phyloP scores from a whole-genome alignment of 2,797 vertebrate genomes.

The Austrolebias charrua region DNA sequence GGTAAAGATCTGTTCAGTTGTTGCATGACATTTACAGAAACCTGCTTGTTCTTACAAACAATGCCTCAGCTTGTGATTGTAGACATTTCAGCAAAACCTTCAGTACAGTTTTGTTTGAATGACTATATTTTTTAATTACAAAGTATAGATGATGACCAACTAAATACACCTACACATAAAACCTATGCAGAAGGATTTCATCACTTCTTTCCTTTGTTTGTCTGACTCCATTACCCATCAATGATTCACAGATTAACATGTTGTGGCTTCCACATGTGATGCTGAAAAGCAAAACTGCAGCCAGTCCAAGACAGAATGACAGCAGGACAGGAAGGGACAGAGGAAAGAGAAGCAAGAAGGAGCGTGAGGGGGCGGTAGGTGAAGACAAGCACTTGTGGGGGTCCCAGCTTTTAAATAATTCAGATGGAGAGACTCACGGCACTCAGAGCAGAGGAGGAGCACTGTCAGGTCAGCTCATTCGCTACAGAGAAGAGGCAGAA shows the following conservation, averaged over 20 bases:
- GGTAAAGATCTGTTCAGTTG: no score
- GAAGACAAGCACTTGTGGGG: constrained; percentile 78
- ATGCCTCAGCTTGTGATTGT: no score
- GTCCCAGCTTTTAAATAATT: constrained; percentile 84
- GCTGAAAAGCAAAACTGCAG: constrained; percentile 34
- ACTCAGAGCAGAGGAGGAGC: constrained; percentile 77
- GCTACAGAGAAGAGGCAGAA: constrained; percentile 58
- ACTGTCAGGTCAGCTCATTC: constrained; percentile 78
- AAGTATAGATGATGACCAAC: no score
- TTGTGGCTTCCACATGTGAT: constrained; percentile 32
- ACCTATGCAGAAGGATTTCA: neutral
- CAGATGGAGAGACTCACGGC: constrained; percentile 73
- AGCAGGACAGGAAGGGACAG: constrained; percentile 48
- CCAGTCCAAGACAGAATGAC: constrained; percentile 54
- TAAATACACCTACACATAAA: no score
- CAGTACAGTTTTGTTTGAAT: no score
- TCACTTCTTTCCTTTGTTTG: neutral
- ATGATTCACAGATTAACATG: constrained; percentile 13
- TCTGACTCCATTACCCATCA: constrained; percentile 9
- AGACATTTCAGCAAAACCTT: no score
- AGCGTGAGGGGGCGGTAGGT: constrained; percentile 56
- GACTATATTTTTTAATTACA: no score
- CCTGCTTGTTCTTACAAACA: no score
- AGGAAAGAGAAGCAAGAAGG: constrained; percentile 25
- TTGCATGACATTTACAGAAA: no score